A percentile compares a stretch with the other conserved stretches of the same genome.
phyloP scores from a whole-genome alignment of 2,113 vertebrate species.

The Caranx melampygus region DNA sequence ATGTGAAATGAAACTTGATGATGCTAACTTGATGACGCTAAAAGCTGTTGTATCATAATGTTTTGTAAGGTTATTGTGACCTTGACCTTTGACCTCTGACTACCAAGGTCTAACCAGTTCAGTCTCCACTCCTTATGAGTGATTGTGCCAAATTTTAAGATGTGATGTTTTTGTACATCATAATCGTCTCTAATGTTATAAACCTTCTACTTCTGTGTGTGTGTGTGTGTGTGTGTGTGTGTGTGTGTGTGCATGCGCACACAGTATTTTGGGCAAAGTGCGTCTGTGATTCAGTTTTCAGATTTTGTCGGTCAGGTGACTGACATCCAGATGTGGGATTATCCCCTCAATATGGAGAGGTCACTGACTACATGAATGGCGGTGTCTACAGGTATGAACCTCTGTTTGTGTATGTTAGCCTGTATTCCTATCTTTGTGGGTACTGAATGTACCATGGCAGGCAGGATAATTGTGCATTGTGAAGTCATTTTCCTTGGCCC shows the following conservation, averaged over 20 bases:
- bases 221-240: conserved; percentile 13
- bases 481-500: too few relatives aligned
- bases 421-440: not conserved
- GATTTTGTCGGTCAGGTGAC: conserved; percentile 70
- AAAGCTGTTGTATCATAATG: too few relatives aligned
- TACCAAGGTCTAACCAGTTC: too few relatives aligned
- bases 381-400: conserved; percentile 37
- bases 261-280: conserved; percentile 55
- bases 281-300: conserved; percentile 52
- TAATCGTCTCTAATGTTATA: not conserved
- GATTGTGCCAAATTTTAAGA: too few relatives aligned
- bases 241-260: conserved; percentile 47
- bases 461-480: too few relatives aligned
- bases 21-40: too few relatives aligned
- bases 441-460: too few relatives aligned
- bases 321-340: conserved; percentile 76
- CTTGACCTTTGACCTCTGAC: too few relatives aligned
- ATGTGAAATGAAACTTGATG: too few relatives aligned
- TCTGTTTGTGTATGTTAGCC: not conserved
- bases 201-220: not conserved
- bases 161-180: too few relatives aligned
- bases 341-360: conserved; percentile 54
- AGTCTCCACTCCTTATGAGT: too few relatives aligned
- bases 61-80: too few relatives aligned
- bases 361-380: conserved; percentile 57